Conservation (phyloP, 2,797 vertebrate species). For the Triplophysa yarkandensis region DNA sequence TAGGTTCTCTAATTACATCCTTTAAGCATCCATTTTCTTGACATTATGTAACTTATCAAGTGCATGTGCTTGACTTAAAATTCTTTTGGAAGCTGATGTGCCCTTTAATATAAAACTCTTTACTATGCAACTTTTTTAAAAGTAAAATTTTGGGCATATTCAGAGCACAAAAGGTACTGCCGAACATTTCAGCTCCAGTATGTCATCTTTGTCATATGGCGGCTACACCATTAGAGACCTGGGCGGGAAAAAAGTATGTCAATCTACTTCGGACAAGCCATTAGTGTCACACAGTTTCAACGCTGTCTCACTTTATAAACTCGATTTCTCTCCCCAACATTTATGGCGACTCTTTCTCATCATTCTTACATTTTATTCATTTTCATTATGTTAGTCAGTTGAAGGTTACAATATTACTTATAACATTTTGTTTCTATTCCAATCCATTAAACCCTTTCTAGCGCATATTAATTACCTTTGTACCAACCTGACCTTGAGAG, state of each 20-base stretch:
- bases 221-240: conserved; percentile 61
- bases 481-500: conserved; percentile 54
- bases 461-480: conserved; percentile 52
- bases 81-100: background rate
- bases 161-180: background rate
- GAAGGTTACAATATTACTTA: conserved; percentile 43
- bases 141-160: background rate
- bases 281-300: conserved; percentile 55
- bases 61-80: background rate
- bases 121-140: background rate
- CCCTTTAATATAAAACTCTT: too few species aligned
- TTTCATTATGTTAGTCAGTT: conserved; percentile 17
- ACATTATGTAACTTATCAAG: background rate
- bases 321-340: conserved; percentile 17
- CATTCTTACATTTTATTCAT: conserved; percentile 21
- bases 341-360: conserved; percentile 21
- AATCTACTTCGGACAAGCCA: conserved; percentile 46
- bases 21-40: background rate
- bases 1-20: background rate
- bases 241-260: conserved; percentile 45
- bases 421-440: conserved; percentile 49
- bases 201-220: conserved; percentile 44
- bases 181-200: conserved; percentile 20
- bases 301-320: conserved; percentile 64
- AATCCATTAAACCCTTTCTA: conserved; percentile 49